Evolutionary conservation across 2,888 invertebrate genomes (phyloP).

Genomic region (Metopia argyrocephala): DNA sequence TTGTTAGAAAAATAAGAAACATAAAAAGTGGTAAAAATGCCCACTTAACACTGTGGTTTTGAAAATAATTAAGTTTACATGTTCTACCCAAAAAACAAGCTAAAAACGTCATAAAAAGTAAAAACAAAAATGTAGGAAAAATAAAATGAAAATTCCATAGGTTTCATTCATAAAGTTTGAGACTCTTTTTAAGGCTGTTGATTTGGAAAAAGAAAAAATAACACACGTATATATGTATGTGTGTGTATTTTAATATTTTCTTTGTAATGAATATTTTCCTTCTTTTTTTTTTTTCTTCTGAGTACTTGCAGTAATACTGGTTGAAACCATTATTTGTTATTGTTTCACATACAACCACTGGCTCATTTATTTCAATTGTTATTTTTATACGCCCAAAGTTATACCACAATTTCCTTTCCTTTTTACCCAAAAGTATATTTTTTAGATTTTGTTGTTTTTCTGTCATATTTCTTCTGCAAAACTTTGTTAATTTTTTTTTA

Average conservation of each 20-base stretch:
- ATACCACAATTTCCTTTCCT: slow-evolving; percentile 61
- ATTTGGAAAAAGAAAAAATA: neutral
- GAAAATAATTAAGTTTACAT: slow-evolving; percentile 41
- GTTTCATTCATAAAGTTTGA: slow-evolving; percentile 37
- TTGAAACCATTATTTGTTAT: neutral
- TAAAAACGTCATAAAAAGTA: neutral
- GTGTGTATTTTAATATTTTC: neutral
- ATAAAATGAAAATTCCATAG: slow-evolving; percentile 22
- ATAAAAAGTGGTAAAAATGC: neutral
- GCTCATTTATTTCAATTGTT: slow-evolving; percentile 74
- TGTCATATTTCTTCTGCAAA: neutral
- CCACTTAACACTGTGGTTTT: slow-evolving; percentile 33
- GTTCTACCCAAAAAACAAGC: slow-evolving; percentile 9
- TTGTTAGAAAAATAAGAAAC: neutral
- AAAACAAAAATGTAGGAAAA: slow-evolving; percentile 1
- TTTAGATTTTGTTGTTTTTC: neutral
- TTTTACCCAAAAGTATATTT: slow-evolving; percentile 41
- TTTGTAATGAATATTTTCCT: neutral
- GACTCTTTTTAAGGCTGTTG: neutral
- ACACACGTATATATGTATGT: neutral
- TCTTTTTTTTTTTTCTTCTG: too few species aligned
- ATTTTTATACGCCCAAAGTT: slow-evolving; percentile 71
- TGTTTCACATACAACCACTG: slow-evolving; percentile 39
- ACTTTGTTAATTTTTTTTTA: neutral
- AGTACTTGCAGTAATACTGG: too few species aligned